These are phyloP conservation scores for Erythrolamprus reginae DNA, from an alignment of 2,113 vertebrate genomes.

Conservation along the genomic window DNA sequence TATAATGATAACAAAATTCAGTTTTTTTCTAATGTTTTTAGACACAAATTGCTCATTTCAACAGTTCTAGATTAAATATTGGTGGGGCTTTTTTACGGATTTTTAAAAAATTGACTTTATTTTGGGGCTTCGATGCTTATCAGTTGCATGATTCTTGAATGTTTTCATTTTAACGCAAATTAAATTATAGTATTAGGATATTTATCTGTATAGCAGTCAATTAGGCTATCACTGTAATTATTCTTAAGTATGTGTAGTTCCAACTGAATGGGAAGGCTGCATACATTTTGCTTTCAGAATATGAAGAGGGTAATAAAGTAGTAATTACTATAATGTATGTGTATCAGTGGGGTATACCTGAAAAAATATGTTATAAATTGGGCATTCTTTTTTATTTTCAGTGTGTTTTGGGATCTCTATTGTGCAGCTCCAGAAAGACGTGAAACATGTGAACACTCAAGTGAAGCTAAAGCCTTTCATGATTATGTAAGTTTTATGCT, in stretches of 20 bases:
- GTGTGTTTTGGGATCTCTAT: slow-evolving; percentile 89
- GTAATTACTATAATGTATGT: not conserved
- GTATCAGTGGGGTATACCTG: not conserved
- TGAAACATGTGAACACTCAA: slow-evolving; percentile 87
- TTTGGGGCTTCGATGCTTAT: not conserved
- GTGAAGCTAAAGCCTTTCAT: slow-evolving; percentile 87
- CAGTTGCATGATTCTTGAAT: not conserved
- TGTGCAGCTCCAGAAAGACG: slow-evolving; percentile 85
- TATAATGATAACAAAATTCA: not conserved
- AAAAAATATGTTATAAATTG: not conserved
- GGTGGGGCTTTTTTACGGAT: too few species aligned
- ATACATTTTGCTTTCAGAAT: not conserved
- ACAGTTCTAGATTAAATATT: not conserved
- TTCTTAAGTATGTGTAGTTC: not conserved
- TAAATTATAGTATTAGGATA: not conserved
- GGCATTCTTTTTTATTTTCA: slow-evolving; percentile 52
- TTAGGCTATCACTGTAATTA: not conserved
- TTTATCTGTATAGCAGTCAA: not conserved
- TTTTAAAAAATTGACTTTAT: not conserved
- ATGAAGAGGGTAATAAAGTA: not conserved
- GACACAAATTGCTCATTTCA: not conserved
- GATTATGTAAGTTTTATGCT: slow-evolving; percentile 78
- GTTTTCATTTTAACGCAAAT: not conserved
- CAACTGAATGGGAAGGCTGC: not conserved
- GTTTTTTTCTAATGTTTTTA: not conserved